phyloP scores from a whole-genome alignment of 2,888 invertebrate species.

The Agrotis ipsilon region DNA sequence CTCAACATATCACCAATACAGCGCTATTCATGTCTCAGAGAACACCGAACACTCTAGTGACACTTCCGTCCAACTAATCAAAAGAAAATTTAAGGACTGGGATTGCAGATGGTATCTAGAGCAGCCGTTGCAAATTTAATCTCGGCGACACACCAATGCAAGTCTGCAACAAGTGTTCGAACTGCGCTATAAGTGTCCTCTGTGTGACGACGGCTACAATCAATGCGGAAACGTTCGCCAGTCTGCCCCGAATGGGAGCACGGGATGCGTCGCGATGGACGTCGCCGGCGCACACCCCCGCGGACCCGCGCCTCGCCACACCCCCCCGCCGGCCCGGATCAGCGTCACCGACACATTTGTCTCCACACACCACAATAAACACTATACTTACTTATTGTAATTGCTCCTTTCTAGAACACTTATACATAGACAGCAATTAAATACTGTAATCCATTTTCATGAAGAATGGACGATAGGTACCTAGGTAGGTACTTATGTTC shows the following conservation, averaged over 20 bases:
- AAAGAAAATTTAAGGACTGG: slow-evolving; percentile 56
- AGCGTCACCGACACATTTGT: slow-evolving; percentile 81
- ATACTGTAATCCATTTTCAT: slow-evolving; percentile 32
- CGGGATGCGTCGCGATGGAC: slow-evolving; percentile 84
- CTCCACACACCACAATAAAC: slow-evolving; percentile 70
- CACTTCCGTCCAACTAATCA: slow-evolving; percentile 26
- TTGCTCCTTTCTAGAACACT: slow-evolving; percentile 57
- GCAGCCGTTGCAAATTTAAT: slow-evolving; percentile 58
- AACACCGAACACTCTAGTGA: slow-evolving; percentile 3
- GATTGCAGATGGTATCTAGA: slow-evolving; percentile 56
- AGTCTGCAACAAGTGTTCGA: slow-evolving; percentile 67
- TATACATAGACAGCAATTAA: slow-evolving; percentile 53
- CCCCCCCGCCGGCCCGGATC: slow-evolving; percentile 64
- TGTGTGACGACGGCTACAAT: slow-evolving; percentile 84
- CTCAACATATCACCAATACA: neutral
- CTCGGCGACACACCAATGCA: slow-evolving; percentile 60
- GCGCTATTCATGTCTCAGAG: slow-evolving; percentile 1
- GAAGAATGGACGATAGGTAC: slow-evolving; percentile 21
- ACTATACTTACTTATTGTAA: slow-evolving; percentile 65
- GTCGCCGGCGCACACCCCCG: slow-evolving; percentile 68
- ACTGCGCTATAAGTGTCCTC: slow-evolving; percentile 83
- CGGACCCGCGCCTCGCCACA: slow-evolving; percentile 56
- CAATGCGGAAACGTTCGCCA: slow-evolving; percentile 87
- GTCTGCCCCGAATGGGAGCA: slow-evolving; percentile 85
- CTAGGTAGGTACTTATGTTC: slow-evolving; percentile 10